Base-by-base conservation (phyloP, 2,113 vertebrate genomes). In the Oophaga pumilio region DNA sequence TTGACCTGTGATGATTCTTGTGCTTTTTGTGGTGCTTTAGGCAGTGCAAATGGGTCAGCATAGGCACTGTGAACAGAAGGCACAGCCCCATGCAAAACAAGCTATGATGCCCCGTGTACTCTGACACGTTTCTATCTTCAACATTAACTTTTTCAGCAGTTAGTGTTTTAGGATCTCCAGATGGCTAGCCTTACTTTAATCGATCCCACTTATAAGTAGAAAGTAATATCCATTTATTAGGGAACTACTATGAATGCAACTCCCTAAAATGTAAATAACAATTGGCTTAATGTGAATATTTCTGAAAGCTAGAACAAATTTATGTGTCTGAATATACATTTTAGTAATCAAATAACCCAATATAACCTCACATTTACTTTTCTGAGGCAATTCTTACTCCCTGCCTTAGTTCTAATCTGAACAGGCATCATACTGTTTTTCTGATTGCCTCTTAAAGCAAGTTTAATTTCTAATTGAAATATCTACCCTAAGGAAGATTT, bases 381-480 rank as follows among this genome's bases (percentile, higher is more conserved):
- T 76, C 43, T 56, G 15, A 86, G 77, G 76, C 85, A 77, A 17
- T 79, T 78, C 49, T 60, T 66, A 73, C 76, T 87, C 77, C 66
- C 77, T 74, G 79, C 20, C 43, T 82, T n/a, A 81, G 5, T 59
- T 73, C 33, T 87, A 87, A 87, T 87, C 86, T 69, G 73, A 62
- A 24, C 53, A 52, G 78, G 78, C 52, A 82, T 87, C 86, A 87
- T 52, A 82, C 86, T 87, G 78, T 62, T 87, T 82, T 87, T 59
- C 56, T 74, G 86, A 87, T 87, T 87, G 66, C 86, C 53, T 87
- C 78, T 87, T 87, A 87, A 59, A 82, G 66, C 78, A 81, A 87
- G 78, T 87, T 82, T 82, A 73, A 87, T 81, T 87, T 82, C 53
- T 82, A 82, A 87, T 82, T 82, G 66, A 82, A 87, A 82, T 82